Evolutionary conservation across 2,888 invertebrate genomes (phyloP).

Genomic region (Pachydiplax longipennis): DNA sequence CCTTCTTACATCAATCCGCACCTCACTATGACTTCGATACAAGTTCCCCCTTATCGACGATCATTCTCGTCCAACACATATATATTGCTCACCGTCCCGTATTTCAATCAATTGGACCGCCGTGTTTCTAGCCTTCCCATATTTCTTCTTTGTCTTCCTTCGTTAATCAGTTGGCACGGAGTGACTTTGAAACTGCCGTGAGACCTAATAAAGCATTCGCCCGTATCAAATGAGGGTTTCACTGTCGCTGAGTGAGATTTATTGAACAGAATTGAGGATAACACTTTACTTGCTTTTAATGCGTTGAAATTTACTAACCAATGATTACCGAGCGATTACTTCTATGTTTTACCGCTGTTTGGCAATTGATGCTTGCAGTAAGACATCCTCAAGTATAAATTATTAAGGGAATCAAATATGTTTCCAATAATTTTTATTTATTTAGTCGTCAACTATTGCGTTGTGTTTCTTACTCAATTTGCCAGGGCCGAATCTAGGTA

Average conservation of each 20-base stretch:
- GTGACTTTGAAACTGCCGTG: neutral
- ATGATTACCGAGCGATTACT: too few species aligned
- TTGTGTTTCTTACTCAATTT: too few species aligned
- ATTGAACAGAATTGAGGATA: neutral
- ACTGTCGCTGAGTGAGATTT: neutral
- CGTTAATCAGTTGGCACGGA: neutral
- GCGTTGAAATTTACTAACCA: too few species aligned
- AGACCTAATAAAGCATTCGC: neutral
- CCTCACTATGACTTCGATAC: neutral
- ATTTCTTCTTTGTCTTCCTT: neutral
- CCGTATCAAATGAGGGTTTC: neutral
- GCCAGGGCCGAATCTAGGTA: too few species aligned
- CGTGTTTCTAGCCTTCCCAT: neutral
- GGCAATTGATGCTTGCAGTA: too few species aligned
- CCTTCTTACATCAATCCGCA: neutral
- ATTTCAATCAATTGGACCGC: neutral
- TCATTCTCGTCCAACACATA: neutral
- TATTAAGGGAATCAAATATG: too few species aligned
- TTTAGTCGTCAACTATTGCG: too few species aligned
- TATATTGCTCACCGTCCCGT: neutral
- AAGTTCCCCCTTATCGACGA: neutral
- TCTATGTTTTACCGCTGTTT: too few species aligned
- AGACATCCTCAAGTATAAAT: too few species aligned
- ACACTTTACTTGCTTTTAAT: too few species aligned
- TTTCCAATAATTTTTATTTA: too few species aligned